Conservation (phyloP, 2,113 vertebrate species). For the Steatornis caripensis region DNA sequence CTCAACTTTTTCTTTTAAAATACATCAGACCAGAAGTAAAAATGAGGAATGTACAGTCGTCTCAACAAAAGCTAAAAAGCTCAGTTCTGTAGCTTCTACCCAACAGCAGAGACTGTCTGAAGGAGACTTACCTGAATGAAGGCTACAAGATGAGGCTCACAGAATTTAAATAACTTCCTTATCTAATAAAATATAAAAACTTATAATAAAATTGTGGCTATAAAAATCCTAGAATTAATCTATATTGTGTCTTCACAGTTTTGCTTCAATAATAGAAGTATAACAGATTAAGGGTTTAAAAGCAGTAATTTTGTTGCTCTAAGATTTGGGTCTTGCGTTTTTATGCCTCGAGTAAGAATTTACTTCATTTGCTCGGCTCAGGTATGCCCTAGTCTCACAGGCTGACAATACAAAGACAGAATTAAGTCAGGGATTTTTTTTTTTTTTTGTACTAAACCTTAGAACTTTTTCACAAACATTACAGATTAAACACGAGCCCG, state of each 20-base stretch:
- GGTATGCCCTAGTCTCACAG: not conserved
- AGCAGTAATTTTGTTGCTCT: slow-evolving; percentile 52
- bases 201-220: slow-evolving; percentile 37
- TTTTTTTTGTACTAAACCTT: not conserved
- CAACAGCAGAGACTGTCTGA: not conserved
- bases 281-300: slow-evolving; percentile 59
- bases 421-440: not conserved
- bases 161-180: slow-evolving; percentile 56
- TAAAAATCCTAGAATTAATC: slow-evolving; percentile 60
- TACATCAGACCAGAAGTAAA: not conserved
- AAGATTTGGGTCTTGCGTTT: slow-evolving; percentile 38
- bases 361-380: not conserved
- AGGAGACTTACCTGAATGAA: not conserved
- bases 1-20: not conserved
- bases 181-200: slow-evolving; percentile 60
- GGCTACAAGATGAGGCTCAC: not conserved
- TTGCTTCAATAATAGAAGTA: slow-evolving; percentile 59
- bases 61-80: not conserved
- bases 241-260: slow-evolving; percentile 57
- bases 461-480: not conserved
- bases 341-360: slow-evolving; percentile 29
- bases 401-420: not conserved
- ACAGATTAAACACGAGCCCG: not conserved
- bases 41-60: not conserved
- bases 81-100: not conserved